These are phyloP conservation scores for Catagonus wagneri DNA, from an alignment of 2,113 vertebrate genomes.

Conservation along the genomic window DNA sequence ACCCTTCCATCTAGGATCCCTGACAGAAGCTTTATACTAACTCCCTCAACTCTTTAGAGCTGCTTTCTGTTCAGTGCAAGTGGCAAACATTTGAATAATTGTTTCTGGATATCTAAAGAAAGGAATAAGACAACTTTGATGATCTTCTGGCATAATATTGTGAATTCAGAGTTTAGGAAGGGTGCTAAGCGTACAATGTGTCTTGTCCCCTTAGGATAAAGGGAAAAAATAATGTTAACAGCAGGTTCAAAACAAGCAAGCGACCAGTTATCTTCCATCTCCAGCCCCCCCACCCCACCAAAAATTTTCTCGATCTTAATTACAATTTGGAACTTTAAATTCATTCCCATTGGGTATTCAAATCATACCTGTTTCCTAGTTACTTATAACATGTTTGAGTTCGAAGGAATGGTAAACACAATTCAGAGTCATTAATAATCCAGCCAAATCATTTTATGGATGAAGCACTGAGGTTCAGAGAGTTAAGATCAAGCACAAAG, in stretches of 20 bases:
- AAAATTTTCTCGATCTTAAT: conserved; percentile 12
- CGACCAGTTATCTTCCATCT: neutral
- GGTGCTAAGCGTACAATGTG: conserved; percentile 15
- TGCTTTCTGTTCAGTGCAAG: neutral
- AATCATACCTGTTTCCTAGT: conserved; percentile 55
- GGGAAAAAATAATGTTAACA: conserved; percentile 4
- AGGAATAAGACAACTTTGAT: conserved; percentile 62
- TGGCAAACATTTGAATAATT: conserved; percentile 75
- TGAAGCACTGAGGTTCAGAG: neutral
- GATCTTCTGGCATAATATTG: conserved; percentile 34
- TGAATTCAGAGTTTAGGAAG: conserved; percentile 63
- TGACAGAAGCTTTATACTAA: conserved; percentile 39
- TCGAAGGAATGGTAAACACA: conserved; percentile 47
- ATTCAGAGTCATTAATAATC: conserved; percentile 44
- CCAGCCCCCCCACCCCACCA: neutral
- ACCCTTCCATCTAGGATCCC: conserved; percentile 36
- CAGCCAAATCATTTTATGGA: neutral
- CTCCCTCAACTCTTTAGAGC: conserved; percentile 37
- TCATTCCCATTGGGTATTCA: conserved; percentile 10
- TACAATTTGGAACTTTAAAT: neutral
- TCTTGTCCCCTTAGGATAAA: neutral
- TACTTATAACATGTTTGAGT: conserved; percentile 10
- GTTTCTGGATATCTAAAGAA: conserved; percentile 47
- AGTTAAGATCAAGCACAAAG: conserved; percentile 11
- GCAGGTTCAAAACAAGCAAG: conserved; percentile 38